Conservation (phyloP, 2,113 vertebrate genomes). For the Mionectes macconnelli region DNA sequence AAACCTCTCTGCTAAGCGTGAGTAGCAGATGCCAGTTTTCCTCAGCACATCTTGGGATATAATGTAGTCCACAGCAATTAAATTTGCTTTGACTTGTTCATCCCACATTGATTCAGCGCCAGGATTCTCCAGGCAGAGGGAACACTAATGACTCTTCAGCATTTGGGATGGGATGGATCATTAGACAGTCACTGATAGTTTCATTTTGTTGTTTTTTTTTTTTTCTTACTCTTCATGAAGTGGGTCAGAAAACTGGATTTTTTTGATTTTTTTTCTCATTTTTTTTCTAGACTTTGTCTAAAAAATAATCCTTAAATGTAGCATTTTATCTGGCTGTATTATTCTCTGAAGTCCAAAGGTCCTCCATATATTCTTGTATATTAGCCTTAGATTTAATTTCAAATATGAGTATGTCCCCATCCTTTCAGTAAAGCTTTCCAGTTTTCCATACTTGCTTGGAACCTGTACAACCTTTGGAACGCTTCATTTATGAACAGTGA, state of each 20-base stretch:
- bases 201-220: not conserved
- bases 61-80: not conserved
- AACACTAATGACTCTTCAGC: not conserved
- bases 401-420: not conserved
- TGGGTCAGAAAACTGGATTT: not conserved
- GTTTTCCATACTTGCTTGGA: not conserved
- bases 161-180: not conserved
- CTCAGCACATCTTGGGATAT: not conserved
- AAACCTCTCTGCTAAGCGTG: not conserved
- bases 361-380: not conserved
- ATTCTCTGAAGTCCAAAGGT: not conserved
- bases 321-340: not conserved
- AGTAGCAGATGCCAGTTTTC: not conserved
- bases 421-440: conserved; percentile 3
- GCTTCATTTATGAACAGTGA: not conserved
- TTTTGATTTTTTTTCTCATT: not conserved
- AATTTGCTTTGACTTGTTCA: not conserved
- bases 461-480: not conserved
- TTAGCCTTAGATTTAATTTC: conserved; percentile 35
- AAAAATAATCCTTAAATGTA: not conserved
- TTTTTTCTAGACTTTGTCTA: not conserved
- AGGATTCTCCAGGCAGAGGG: not conserved
- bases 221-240: not conserved
- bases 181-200: not conserved
- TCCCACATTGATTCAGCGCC: not conserved